Evolutionary conservation across 2,888 invertebrate genomes (phyloP).

Genomic region (Steromphala cineraria): DNA sequence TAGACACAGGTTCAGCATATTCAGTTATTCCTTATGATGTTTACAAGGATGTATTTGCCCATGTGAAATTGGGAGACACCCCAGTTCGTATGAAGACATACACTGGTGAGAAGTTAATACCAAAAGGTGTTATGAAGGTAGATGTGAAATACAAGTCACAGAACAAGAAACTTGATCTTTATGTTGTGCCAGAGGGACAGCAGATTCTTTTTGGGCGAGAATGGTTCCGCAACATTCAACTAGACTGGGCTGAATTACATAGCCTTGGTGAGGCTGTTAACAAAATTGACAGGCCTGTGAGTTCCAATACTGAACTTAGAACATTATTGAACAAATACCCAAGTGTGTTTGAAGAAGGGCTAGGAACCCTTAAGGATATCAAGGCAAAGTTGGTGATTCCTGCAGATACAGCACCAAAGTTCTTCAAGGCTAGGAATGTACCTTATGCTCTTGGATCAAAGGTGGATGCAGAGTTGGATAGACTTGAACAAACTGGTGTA

Average conservation of each 20-base stretch:
- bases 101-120: too few species aligned
- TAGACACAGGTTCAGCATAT: too few species aligned
- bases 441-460: constrained; percentile 14
- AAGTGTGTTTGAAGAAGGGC: background rate
- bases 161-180: background rate
- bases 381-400: constrained; percentile 10
- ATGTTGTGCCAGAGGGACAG: too few species aligned
- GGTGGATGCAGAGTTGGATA: constrained; percentile 23
- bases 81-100: background rate
- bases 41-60: too few species aligned
- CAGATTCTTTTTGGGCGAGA: constrained; percentile 2
- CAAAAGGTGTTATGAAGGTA: background rate
- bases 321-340: background rate
- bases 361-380: constrained; percentile 2
- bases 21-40: too few species aligned
- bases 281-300: too few species aligned
- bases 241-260: constrained; percentile 15
- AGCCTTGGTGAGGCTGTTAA: background rate
- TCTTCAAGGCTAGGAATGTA: constrained; percentile 22
- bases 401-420: constrained; percentile 17
- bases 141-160: background rate
- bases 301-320: too few species aligned
- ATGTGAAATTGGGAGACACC: background rate
- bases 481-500: constrained; percentile 24
- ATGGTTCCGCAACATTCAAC: constrained; percentile 5